Evolutionary conservation across 1,140 invertebrate species (phyloP), one percentile per base, ranked within the genome.

Genomic region (roundworm (Caenorhabditis elegans)): DNA sequence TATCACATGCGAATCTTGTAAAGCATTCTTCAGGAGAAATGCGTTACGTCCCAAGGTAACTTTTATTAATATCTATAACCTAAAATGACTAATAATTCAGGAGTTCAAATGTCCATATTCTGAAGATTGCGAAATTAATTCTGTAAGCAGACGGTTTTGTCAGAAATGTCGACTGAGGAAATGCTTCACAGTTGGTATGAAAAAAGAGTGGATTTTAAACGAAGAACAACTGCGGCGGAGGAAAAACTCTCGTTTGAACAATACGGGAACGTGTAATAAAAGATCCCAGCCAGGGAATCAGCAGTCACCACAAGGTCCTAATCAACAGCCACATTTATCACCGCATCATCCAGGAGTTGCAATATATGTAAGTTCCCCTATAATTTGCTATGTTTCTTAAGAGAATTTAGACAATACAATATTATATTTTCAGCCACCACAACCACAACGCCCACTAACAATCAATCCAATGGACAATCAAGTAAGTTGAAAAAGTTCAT

Each of bases 1-100:
- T 51, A 94, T 98, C 39, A 96, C 96, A 2, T 98, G 96, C 89
- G 96, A 98, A 91, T 97, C 95, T 84, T 98, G 96, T 89, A 98
- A 98, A 90, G 96, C 96, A 0, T 98, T 98, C 90, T 98, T 98
- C 90, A 91, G 96, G 84, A 91, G 96, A 82, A 98, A 98, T 92
- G 96, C 96, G 4, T 91, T 96, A 15, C 94, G 95, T 87, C 94
- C 94, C 84, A 96, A 97, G 92, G 93, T 94, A n/a, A n/a, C n/a
- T n/a, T n/a, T n/a, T n/a, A n/a, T n/a, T n/a, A n/a, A n/a, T n/a
- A n/a, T n/a, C n/a, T n/a, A n/a, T 90, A 77, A 78, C 75, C n/a
- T 43, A 13, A 43, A 53, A 78, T 26, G 8, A 2, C 5, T 5
- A 36, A 19, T 28, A 4, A 11, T 91, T 91, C 88, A 94, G 93